Evolutionary conservation across 2,888 invertebrate species (phyloP), one percentile per base, ranked within the genome.

Genomic region (Mesoligia furuncula): DNA sequence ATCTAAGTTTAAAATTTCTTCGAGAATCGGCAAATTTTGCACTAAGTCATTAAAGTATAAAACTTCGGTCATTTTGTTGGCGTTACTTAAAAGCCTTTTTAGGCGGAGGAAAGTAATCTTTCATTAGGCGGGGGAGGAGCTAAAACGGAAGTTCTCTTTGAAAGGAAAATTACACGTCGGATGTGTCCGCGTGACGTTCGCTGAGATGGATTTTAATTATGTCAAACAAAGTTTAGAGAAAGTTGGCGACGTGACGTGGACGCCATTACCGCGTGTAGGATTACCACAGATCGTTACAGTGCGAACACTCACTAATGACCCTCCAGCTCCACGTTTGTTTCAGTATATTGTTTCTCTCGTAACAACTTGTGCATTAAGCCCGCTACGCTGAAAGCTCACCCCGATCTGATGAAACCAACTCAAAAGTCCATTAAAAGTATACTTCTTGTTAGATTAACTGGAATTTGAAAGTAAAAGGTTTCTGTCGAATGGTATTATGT

Each of bases 11-110:
- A 96, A 96, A 96, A 95, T 95, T 96, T 96, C 95, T 96, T 94
- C 92, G 95, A 92, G 94, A 95, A 96, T 96, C 96, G 95, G 95
- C 96, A 93, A 96, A 96, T 96, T 96, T 96, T 94, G 95, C 95
- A 96, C 96, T 96, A 96, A 96, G 96, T 96, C 96, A 96, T 96
- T 96, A 96, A 96, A 96, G 96, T 96, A 96, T 96, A 95, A 96
- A 96, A 96, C 95, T 96, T 96, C 95, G 95, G 96, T 96, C 96
- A 96, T 96, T 96, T 96, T 93, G 94, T 93, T 94, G 95, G 96
- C 96, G 96, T 94, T 96, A 95, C 96, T 96, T 96, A 96, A 96
- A 96, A 96, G 96, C 96, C 96, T 96, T 96, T 96, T 96, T 96
- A 95, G 96, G 94, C 94, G 94, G 94, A 95, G 95, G 94, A 96